These are phyloP conservation scores for Lumbricus terrestris DNA, from an alignment of 2,888 invertebrate genomes.

Conservation along the genomic window DNA sequence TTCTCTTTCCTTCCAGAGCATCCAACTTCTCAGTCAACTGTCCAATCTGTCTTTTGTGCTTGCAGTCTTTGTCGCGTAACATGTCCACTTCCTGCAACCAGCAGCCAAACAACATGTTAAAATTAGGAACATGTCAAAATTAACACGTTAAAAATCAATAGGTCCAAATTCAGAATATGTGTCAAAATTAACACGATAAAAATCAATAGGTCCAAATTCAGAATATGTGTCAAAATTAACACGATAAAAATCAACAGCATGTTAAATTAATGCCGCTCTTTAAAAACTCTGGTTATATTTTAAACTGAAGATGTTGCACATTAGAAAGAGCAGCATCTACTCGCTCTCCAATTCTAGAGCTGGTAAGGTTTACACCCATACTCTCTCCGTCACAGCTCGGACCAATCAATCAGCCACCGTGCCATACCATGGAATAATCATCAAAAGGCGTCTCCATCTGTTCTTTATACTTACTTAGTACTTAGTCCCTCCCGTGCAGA, in stretches of 20 bases:
- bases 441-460: neutral
- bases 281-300: no score
- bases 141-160: no score
- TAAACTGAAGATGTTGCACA: no score
- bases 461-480: no score
- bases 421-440: neutral
- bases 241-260: no score
- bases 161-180: neutral
- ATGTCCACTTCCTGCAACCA: slow-evolving; percentile 44
- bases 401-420: no score
- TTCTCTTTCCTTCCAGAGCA: slow-evolving; percentile 39
- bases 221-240: neutral
- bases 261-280: neutral
- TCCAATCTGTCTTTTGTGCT: slow-evolving; percentile 44
- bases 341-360: neutral
- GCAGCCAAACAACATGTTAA: neutral
- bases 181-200: neutral
- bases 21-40: slow-evolving; percentile 45
- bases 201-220: neutral
- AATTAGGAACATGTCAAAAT: neutral
- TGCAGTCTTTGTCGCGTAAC: slow-evolving; percentile 43
- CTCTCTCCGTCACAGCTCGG: no score
- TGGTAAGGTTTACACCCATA: neutral
- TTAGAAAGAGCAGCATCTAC: no score
- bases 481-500: no score